These are phyloP conservation scores for Oryzias javanicus DNA, from an alignment of 2,113 vertebrate species.

Conservation along the genomic window DNA sequence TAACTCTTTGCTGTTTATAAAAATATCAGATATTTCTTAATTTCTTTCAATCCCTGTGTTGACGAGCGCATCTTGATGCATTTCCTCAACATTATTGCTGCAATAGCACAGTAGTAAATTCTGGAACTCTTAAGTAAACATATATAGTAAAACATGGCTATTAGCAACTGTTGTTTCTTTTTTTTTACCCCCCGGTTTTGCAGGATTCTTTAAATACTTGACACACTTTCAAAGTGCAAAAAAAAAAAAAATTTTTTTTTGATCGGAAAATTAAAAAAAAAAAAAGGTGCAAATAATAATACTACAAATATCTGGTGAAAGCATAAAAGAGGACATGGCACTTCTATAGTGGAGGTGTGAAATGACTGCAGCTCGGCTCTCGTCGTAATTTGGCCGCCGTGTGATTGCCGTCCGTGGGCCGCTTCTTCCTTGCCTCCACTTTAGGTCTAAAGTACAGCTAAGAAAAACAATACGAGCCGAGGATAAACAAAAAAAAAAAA, in stretches of 20 bases:
- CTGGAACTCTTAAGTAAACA: slow-evolving; percentile 76
- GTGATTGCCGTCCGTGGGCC: slow-evolving; percentile 18
- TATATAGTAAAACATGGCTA: slow-evolving; percentile 75
- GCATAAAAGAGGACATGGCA: slow-evolving; percentile 67
- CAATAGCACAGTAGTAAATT: slow-evolving; percentile 80
- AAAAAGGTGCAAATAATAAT: slow-evolving; percentile 71
- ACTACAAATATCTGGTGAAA: slow-evolving; percentile 59
- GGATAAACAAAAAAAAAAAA: slow-evolving; percentile 15
- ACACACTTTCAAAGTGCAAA: slow-evolving; percentile 73
- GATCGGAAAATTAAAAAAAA: slow-evolving; percentile 44
- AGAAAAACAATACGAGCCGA: slow-evolving; percentile 26
- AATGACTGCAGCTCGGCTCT: slow-evolving; percentile 13
- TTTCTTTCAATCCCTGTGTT: slow-evolving; percentile 70
- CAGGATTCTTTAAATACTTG: slow-evolving; percentile 67
- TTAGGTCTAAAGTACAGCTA: slow-evolving; percentile 19
- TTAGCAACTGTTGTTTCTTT: slow-evolving; percentile 55
- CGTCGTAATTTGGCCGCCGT: slow-evolving; percentile 35
- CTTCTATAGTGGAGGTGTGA: slow-evolving; percentile 58
- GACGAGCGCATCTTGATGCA: slow-evolving; percentile 54
- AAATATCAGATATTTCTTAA: slow-evolving; percentile 67
- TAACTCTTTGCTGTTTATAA: slow-evolving; percentile 70
- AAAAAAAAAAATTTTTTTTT: slow-evolving; percentile 7
- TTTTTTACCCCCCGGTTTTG: slow-evolving; percentile 11
- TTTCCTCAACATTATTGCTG: slow-evolving; percentile 78
- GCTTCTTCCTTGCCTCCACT: slow-evolving; percentile 3